Evolutionary conservation across 2,113 vertebrate genomes (phyloP), one percentile per base, ranked within the genome.

Genomic region (Choloepus hoffmanni): DNA sequence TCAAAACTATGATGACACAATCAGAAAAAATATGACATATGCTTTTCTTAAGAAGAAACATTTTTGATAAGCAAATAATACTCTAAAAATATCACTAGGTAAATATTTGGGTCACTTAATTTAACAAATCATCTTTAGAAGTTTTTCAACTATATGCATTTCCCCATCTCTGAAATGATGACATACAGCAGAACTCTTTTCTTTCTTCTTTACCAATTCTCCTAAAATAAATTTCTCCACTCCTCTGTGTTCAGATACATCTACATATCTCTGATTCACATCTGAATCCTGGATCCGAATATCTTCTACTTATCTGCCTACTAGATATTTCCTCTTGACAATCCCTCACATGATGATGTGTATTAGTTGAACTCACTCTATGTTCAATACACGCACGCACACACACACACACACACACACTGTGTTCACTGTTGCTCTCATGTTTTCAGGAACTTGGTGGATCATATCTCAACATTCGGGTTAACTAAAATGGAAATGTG

Each of bases 111-210:
- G 11, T 70, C 8, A 2, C 28, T 55, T 23, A 58, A 53, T 33
- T 16, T 62, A 30, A 28, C 30, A 19, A 1, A n/a, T 6, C 18
- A 8, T 73, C 67, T 50, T 60, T 58, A 36, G 36, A 67, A 40
- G 24, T 19, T 11, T 28, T 36, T 23, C 5, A 19, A 12, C 23
- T 10, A 3, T 9, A 0, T 1, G 4, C 5, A 0, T 74, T 33
- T 24, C 26, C 16, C 45, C 3, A 0, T 12, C 7, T 10, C 79
- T n/a, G 81, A 40, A 12, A 48, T 16, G 28, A 26, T 13, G 11
- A 30, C 4, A 0, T 1, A 9, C 14, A 14, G 18, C 8, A 21
- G 2, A 0, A 2, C 24, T 2, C 36, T 43, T 18, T 23, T 30
- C 33, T 18, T 28, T 13, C 36, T 23, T 30, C 18, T 26, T 30